Evolutionary conservation across 2,113 vertebrate genomes (phyloP).

Genomic region (Sorex araneus): DNA sequence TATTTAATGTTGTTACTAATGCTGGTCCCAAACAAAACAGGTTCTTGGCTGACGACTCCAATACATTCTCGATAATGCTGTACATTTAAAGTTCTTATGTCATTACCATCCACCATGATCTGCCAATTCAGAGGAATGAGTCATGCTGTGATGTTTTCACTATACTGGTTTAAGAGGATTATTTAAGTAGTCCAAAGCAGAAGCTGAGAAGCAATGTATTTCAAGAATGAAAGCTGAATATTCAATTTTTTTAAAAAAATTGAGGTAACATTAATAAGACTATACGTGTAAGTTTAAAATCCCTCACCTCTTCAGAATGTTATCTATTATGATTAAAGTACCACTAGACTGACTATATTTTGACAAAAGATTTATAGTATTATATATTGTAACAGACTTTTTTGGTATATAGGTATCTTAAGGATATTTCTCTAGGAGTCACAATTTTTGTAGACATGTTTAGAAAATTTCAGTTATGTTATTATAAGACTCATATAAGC

Average conservation of each 20-base stretch:
- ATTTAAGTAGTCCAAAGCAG: not conserved
- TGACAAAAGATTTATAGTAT: not conserved
- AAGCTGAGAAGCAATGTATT: not conserved
- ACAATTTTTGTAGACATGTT: conserved; percentile 8
- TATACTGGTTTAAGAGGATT: not conserved
- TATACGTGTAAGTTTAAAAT: too few relatives aligned
- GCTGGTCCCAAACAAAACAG: conserved; percentile 84
- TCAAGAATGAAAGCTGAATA: not conserved
- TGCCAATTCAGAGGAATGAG: conserved; percentile 60
- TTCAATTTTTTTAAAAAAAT: too few relatives aligned
- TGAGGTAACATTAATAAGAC: too few relatives aligned
- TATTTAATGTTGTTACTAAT: conserved; percentile 85
- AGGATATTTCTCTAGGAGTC: not conserved
- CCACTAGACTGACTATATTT: not conserved
- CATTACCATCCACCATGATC: conserved; percentile 80
- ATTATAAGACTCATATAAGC: conserved; percentile 7
- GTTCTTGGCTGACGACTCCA: conserved; percentile 86
- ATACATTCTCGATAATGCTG: conserved; percentile 79
- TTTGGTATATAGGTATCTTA: not conserved
- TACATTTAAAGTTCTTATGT: conserved; percentile 83
- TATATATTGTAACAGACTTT: too few relatives aligned
- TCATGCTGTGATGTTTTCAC: not conserved
- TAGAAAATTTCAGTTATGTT: conserved; percentile 19
- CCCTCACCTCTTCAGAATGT: too few relatives aligned
- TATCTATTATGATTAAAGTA: too few relatives aligned